phyloP scores from a whole-genome alignment of 2,797 vertebrate genomes.

The Platyrinchus mystaceus region DNA sequence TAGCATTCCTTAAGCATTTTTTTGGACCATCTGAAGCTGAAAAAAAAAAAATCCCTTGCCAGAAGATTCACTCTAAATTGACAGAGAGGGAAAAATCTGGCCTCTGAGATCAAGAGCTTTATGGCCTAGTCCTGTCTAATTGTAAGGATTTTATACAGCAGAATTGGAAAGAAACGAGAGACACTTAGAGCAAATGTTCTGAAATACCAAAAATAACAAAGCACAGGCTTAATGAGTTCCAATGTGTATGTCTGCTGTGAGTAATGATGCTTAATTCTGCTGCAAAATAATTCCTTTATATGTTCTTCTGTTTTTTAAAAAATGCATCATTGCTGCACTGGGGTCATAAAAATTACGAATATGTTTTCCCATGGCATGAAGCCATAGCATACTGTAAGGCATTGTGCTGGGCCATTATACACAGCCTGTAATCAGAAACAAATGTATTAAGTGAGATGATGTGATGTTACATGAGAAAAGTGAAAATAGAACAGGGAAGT shows the following conservation, averaged over 20 bases:
- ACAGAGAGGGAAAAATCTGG: neutral
- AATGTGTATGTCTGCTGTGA: conserved; percentile 66
- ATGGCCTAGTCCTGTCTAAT: conserved; percentile 10
- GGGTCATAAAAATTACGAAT: conserved; percentile 76
- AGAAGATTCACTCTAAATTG: conserved; percentile 14
- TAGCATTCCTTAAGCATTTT: neutral
- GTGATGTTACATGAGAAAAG: conserved; percentile 77
- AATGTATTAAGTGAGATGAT: conserved; percentile 75
- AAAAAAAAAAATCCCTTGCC: neutral
- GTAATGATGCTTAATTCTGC: conserved; percentile 66
- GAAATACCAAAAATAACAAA: conserved; percentile 69
- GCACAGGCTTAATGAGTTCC: conserved; percentile 63
- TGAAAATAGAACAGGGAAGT: conserved; percentile 53
- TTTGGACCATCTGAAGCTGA: neutral
- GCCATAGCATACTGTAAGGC: conserved; percentile 70
- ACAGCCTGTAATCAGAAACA: conserved; percentile 78
- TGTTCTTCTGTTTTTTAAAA: conserved; percentile 71
- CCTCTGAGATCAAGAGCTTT: conserved; percentile 37
- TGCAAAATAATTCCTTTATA: conserved; percentile 75
- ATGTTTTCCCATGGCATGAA: conserved; percentile 78
- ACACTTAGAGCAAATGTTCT: conserved; percentile 28
- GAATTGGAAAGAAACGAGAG: conserved; percentile 47
- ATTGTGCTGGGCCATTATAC: conserved; percentile 60
- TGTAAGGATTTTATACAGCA: conserved; percentile 22
- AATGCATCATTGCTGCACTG: conserved; percentile 72